Base-by-base conservation (phyloP, 2,797 vertebrate species). In the Chromis chromis region DNA sequence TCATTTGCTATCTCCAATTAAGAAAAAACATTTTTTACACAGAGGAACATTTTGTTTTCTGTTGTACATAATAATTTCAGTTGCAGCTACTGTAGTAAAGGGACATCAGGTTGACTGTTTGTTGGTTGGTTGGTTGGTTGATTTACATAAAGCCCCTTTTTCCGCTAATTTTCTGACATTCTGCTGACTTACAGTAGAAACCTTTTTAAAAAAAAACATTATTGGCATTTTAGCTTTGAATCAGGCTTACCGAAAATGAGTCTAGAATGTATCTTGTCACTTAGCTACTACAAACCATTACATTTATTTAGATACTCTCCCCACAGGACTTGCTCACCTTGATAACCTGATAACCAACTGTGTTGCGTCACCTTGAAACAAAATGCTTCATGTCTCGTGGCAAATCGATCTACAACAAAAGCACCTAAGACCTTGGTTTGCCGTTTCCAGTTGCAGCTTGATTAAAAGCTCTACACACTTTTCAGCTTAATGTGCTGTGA, bases 71-170 rank as follows among this genome's bases (percentile, higher is more conserved):
- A 19, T 44, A 6, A 44, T 19, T 44, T 44, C 17, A 19, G 17
- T 44, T 44, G 7, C 42, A 44, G 42, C 17, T 12, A 19, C 16
- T 6, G 4, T 44, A 44, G 16, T 6, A 42, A 42, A 44, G 40
- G 53, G 4, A 31, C n/a, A 42, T 7, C 5, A 19, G 36, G 4
- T 28, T 21, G 24, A 57, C 24, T 62, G 68, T 3, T 31, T 1
- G 44, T 27, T 27, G 28, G 50, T 81, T n/a, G n/a, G n/a, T n/a
- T n/a, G n/a, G n/a, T n/a, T n/a, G n/a, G n/a, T n/a, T n/a, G n/a
- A n/a, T n/a, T 83, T 65, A 59, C 48, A 59, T 31, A 58, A 75
- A 48, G 46, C 40, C 64, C 24, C 4, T 42, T 42, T 46, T n/a
- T n/a, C 17, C 1, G 19, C 7, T 39, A 13, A 19, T 66, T 66